Base-by-base conservation (phyloP, 2,888 invertebrate genomes). In the Latrodectus hesperus region DNA sequence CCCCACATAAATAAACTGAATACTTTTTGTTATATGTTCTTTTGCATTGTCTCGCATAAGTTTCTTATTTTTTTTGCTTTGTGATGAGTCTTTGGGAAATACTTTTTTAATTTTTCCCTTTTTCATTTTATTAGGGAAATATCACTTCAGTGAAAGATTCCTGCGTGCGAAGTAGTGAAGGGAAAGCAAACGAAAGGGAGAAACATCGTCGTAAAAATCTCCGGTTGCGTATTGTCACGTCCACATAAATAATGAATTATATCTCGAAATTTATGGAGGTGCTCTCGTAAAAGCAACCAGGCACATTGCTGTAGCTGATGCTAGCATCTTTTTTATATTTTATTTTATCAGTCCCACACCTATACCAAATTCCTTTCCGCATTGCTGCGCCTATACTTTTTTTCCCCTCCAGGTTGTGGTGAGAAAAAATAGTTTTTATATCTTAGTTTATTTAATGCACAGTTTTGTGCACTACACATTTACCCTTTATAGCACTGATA, bases 201-300 rank as follows among this genome's bases (percentile, higher is more conserved):
- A 60, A 38, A 38, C 38, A 38, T 3, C n/a, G 60, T 60, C 60
- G 60, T 60, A 60, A 60, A 22, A 60, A 12, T n/a, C 12, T 16
- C 60, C 60, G n/a, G n/a, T 60, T 12, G 60, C 16, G 10, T 68
- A 79, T 79, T 79, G 79, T 79, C 71, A 71, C 79, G 79, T 71
- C 70, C 70, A 55, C 79, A 55, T 79, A 79, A 79, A 79, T 79
- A 71, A 55, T 79, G 79, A 79, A 60, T 79, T 79, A 79, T 79
- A 70, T 49, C 60, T 55, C 79, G 16, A 49, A 71, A 55, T 71
- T 71, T 51, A 49, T 55, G 77, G 65, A 65, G 51, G 65, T 51
- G 17, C 65, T n/a, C 14, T 60, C 60, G 60, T 60, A 60, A 60
- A 60, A 60, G 38, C 38, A 38, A 38, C 38, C 38, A 38, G 38